A percentile compares a stretch with the other conserved stretches of the same genome.
phyloP scores from a whole-genome alignment of 1,140 invertebrate genomes.

The Chlorops oryzae region DNA sequence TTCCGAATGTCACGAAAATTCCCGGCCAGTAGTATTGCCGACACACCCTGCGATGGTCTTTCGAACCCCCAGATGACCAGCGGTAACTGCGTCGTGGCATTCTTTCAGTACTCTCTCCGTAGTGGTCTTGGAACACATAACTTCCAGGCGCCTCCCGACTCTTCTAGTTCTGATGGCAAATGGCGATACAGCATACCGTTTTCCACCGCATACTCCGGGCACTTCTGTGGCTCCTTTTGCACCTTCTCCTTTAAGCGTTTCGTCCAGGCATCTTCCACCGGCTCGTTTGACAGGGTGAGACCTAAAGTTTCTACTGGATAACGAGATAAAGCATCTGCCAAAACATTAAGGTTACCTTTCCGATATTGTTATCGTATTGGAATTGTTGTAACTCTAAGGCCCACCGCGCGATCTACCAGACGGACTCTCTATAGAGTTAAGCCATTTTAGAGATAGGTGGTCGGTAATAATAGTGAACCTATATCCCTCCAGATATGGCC shows the following conservation, averaged over 20 bases:
- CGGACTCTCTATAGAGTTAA: too few relatives aligned
- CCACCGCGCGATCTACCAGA: not conserved
- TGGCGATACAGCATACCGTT: not conserved
- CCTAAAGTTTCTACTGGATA: too few relatives aligned
- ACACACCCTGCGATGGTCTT: not conserved
- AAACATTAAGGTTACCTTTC: not conserved
- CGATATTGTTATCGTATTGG: not conserved
- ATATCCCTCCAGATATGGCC: constrained; percentile 2
- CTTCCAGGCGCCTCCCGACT: too few relatives aligned
- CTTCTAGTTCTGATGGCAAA: not conserved
- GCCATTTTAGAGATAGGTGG: not conserved
- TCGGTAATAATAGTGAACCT: constrained; percentile 1
- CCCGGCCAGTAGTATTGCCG: constrained; percentile 6
- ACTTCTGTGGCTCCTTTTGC: not conserved
- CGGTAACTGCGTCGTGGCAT: not conserved
- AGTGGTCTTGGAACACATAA: not conserved
- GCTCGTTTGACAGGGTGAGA: too few relatives aligned
- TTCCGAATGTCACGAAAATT: not conserved
- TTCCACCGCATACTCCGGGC: not conserved
- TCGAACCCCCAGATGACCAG: constrained; percentile 1
- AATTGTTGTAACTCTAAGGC: not conserved
- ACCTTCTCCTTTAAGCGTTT: not conserved
- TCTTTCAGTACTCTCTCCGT: not conserved
- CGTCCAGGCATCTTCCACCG: not conserved
- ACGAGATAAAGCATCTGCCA: constrained; percentile 1